Evolutionary conservation across 2,113 vertebrate genomes (phyloP), one percentile per base, ranked within the genome.

Genomic region (Vulpes ferrilata): DNA sequence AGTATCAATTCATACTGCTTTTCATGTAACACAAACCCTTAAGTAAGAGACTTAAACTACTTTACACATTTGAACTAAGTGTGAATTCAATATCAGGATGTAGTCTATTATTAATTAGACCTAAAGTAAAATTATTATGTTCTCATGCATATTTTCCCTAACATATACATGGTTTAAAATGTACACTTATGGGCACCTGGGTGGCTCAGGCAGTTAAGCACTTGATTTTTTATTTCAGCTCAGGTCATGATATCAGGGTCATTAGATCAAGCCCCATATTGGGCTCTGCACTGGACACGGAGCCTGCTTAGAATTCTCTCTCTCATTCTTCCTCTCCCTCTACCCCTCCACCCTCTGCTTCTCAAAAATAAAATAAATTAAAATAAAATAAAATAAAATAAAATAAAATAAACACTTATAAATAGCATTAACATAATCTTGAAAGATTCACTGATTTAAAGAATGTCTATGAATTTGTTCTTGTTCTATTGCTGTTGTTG

Each of bases 1-100:
- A 10, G 48, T 76, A 22, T 30, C 25, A 17, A 11, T 92, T 84
- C 32, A 65, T 53, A 90, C 30, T 88, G 27, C 25, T 67, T 38
- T 73, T 3, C 27, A 73, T 57, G 23, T 32, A 82, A 65, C 20
- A 89, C 9, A 92, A 51, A 59, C 6, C 4, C 43, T 90, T 59
- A 90, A 59, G 81, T 5, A 43, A 93, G 86, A 93, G 16, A 93
- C 73, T 92, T 95, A 73, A 78, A 82, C 53, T 81, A 35, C 73
- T 96, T 96, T 93, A 55, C 12, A 86, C 25, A 89, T 91, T 81
- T 84, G 43, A 53, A 10, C 4, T 80, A 93, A 59, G 38, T 94
- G 6, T 81, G 60, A 96, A 48, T 87, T 90, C 92, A 90, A 32
- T 60, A 86, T 48, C 2, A 79, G 35, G 12, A 30, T 79, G 20